Evolutionary conservation across 2,113 vertebrate genomes (phyloP).

Genomic region (Petrocephalus microphthalmus): DNA sequence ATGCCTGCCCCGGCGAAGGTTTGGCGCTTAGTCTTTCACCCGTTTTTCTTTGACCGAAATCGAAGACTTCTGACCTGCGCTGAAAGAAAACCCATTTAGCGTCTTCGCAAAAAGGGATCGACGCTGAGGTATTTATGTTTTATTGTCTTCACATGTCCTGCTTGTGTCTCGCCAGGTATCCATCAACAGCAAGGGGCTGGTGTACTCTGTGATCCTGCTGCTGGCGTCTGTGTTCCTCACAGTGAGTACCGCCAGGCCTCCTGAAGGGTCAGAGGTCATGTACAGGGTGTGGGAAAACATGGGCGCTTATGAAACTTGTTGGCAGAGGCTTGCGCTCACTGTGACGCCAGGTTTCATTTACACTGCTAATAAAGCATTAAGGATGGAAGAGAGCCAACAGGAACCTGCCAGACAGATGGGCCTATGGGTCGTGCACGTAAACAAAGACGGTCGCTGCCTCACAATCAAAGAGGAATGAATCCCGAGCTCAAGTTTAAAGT

Average conservation of each 20-base stretch:
- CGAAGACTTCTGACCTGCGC: not conserved
- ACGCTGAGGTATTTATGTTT: not conserved
- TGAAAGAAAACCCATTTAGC: not conserved
- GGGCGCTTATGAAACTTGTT: not conserved
- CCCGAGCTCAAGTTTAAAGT: not conserved
- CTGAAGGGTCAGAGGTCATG: not conserved
- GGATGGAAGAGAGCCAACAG: not conserved
- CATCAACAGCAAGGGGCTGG: constrained; percentile 71
- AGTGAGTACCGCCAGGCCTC: constrained; percentile 40
- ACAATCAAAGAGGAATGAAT: not conserved
- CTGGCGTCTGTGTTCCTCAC: constrained; percentile 69
- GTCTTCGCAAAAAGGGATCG: not conserved
- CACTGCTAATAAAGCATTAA: constrained; percentile 6
- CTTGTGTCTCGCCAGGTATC: constrained; percentile 45
- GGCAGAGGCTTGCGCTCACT: not conserved
- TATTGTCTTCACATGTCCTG: not conserved
- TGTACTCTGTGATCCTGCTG: constrained; percentile 68
- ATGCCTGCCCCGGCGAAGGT: not conserved
- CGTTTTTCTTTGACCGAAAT: not conserved
- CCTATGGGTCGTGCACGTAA: not conserved
- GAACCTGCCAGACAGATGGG: not conserved
- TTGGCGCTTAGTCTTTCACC: not conserved
- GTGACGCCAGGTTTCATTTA: constrained; percentile 4
- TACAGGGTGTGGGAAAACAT: constrained; percentile 9
- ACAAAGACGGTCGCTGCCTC: not conserved